Evolutionary conservation across 2,888 invertebrate species (phyloP), one percentile per base, ranked within the genome.

Genomic region (Pharmacophagus antenor): DNA sequence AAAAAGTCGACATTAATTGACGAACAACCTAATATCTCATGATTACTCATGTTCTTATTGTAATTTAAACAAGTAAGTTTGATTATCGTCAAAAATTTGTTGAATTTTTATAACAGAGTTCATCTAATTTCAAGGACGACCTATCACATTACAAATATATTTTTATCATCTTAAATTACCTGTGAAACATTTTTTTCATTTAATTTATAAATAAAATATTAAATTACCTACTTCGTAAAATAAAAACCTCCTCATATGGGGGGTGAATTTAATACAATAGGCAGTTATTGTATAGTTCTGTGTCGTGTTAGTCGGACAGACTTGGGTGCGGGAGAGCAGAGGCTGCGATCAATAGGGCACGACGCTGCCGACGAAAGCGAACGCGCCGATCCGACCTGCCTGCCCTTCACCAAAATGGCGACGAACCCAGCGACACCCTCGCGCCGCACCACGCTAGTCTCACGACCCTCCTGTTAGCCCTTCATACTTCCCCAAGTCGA

Each of bases 361-460:
- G 68, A 65, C 72, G 70, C 73, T 77, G 79, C 79, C 82, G 83
- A 74, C 81, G 86, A 87, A 88, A 88, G 85, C 84, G 86, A 85
- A 85, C 85, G 86, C 82, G 75, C 76, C 84, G 51, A 20, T 42
- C 54, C 59, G 84, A 84, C 85, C 86, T 81, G 84, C 79, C 84
- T 88, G 88, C 85, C 88, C 88, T 88, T 88, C 89, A 85, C 82
- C 78, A 77, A 73, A 76, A 81, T 82, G 88, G 88, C 88, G 83
- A 81, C 85, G 88, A 88, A 88, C 88, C 80, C 79, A 75, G 72
- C 69, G 72, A 46, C 54, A 62, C 52, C 74, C 67, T 68, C 70
- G 63, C 66, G 61, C 71, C 60, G 67, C 71, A 58, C 66, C 67
- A 18, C 67, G 66, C 68, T 66, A 71, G 70, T 18, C 64, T 61